Evolutionary conservation across 2,113 vertebrate species (phyloP), one percentile per base, ranked within the genome.

Genomic region (Phoxinus phoxinus): DNA sequence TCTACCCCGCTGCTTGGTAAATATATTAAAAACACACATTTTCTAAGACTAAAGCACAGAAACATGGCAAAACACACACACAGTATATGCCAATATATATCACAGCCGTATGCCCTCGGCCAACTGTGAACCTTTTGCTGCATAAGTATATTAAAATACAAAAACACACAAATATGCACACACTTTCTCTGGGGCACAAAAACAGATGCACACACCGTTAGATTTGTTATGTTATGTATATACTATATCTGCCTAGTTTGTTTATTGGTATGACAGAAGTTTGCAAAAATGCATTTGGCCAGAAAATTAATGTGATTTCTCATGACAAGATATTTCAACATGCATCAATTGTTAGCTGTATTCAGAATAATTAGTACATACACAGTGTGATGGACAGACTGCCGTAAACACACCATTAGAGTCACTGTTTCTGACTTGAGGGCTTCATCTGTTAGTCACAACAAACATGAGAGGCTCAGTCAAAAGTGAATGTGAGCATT

Each of bases 331-430:
- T 78, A 59, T 3, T 79, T 79, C 23, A 21, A 44, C 65, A 79
- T 81, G 79, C 44, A 67, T 67, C 44, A 51, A 32, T 32, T n/a
- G 25, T 48, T 81, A 44, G 35, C 58, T 46, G 61, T 67, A 67
- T 69, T 67, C 25, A 23, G 44, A 11, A 32, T 51, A 65, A 81
- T 67, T 81, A 81, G n/a, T 67, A 8, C 79, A 69, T 32, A 12
- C 37, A 51, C 44, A 67, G 44, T 61, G 6, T 51, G 61, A 81
- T 69, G 61, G 80, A 67, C 80, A 53, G 61, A 69, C 10, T 69
- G 56, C 32, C 5, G 51, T 32, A 35, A 35, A 17, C 35, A 80
- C 37, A 8, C 7, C 15, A 35, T 32, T 79, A 41, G 21, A 79
- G 21, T 53, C 13, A 80, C 37, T 63, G 23, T 41, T 41, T 81